Base-by-base conservation (phyloP, 53 echinoderm and acorn worm species). In the Astropecten irregularis region DNA sequence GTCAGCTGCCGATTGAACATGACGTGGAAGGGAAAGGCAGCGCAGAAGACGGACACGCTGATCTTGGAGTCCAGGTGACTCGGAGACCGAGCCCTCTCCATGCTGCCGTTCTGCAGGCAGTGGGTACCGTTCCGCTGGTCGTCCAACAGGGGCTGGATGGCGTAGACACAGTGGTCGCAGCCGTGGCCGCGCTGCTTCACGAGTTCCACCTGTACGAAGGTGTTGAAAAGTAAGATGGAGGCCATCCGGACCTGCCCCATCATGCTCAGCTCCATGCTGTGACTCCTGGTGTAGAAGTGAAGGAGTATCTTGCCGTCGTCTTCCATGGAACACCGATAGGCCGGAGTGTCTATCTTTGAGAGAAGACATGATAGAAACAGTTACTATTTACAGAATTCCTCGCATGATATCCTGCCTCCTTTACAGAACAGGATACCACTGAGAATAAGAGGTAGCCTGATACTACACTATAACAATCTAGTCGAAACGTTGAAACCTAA, bases 231-330 rank as follows among this genome's bases (percentile, higher is more conserved):
- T 25, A 95, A 62, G 68, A 93, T 90, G 54, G 95, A 95, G 50
- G 92, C 88, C 95, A 93, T 95, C 51, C 86, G 84, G 69, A 95
- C 88, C 82, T 95, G 95, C 74, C 95, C 95, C 71, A 90, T 82
- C 95, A 95, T 95, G 83, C 95, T 93, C 67, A 90, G 82, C 82
- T 90, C 90, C 53, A 95, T 79, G 71, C 92, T 88, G 49, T 87
- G 85, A 73, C 95, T 95, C 39, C 85, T 88, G 48, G 92, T 83
- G 65, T 95, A 95, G 67, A 82, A 93, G 81, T 95, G 90, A 59
- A 94, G 88, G 16, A 83, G 27, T 56, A 68, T 26, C 62, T 77
- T 77, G 18, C 66, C 86, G 9, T 73, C 83, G 35, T 82, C 71
- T 55, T 70, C 54, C 23, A 63, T 89, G 49, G 95, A 95, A 72